Percentiles rank a stretch among this genome's conserved stretches.
Evolutionary conservation across 37 sponge, comb jelly and placozoan genomes (phyloP).

Genomic region (Cliona cf. orientalis): DNA sequence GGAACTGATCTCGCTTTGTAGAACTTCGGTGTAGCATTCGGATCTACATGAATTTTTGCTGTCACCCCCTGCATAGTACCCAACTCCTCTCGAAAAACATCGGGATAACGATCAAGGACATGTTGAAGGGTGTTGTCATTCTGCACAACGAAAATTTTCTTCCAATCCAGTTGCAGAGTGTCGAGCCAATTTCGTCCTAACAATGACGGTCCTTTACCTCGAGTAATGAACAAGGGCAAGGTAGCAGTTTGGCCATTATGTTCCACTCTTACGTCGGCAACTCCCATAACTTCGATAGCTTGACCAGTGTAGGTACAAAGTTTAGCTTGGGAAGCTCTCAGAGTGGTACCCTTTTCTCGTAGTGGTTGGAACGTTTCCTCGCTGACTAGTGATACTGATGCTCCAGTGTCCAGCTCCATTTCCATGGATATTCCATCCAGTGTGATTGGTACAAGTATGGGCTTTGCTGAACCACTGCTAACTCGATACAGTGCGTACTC

Average conservation of each 20-base stretch:
- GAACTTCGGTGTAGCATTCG: background rate
- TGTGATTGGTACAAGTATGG: background rate
- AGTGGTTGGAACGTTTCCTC: background rate
- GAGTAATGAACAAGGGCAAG: background rate
- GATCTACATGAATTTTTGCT: constrained; percentile 6
- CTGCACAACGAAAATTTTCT: background rate
- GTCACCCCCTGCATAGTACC: constrained; percentile 3
- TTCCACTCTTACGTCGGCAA: background rate
- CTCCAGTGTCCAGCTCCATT: constrained; percentile 10
- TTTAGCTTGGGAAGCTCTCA: background rate
- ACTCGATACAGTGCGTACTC: background rate
- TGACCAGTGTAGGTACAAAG: background rate
- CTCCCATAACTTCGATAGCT: background rate
- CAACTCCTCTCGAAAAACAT: constrained; percentile 9
- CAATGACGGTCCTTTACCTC: background rate
- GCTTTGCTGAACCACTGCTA: background rate
- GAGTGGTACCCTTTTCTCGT: background rate
- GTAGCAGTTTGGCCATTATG: background rate
- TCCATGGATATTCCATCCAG: background rate
- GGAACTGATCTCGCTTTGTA: constrained; percentile 6
- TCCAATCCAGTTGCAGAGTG: too few relatives aligned
- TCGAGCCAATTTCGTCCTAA: constrained; percentile 1
- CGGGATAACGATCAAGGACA: background rate
- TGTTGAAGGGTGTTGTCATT: constrained; percentile 1
- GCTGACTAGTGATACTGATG: background rate